phyloP scores from a whole-genome alignment of 1,140 invertebrate species.

The Atta texana region DNA sequence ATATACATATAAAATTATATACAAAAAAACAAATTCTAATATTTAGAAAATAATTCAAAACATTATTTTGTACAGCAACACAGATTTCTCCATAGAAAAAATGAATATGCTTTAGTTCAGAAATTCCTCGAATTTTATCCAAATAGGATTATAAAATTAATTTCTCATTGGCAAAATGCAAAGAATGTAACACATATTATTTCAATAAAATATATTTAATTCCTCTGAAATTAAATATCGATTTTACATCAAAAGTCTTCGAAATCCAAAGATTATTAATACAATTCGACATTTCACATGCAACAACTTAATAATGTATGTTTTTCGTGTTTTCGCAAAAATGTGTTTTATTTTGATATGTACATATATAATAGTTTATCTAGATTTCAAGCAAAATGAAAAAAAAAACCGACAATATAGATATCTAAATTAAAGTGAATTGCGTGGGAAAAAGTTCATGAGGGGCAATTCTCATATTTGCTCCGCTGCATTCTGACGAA shows the following conservation, averaged over 20 bases:
- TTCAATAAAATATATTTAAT: constrained; percentile 51
- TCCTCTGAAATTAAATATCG: constrained; percentile 29
- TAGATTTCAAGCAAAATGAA: not conserved
- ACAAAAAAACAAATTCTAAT: not conserved
- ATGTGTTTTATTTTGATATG: not conserved
- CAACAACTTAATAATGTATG: not conserved
- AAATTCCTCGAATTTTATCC: constrained; percentile 20
- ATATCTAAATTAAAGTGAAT: constrained; percentile 1
- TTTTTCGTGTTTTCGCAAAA: not conserved
- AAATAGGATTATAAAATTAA: constrained; percentile 44
- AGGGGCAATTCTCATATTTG: constrained; percentile 17
- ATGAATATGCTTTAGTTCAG: constrained; percentile 1
- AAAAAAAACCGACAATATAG: not conserved
- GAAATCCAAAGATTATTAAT: constrained; percentile 18
- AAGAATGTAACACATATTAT: constrained; percentile 44
- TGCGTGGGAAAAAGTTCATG: constrained; percentile 14
- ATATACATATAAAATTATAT: not conserved
- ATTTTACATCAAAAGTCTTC: not conserved
- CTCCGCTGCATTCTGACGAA: constrained; percentile 29
- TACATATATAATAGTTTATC: not conserved
- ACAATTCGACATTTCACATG: constrained; percentile 1
- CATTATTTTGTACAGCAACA: not conserved
- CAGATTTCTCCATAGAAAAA: not conserved
- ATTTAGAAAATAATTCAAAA: constrained; percentile 22
- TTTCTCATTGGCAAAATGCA: constrained; percentile 42